These are phyloP conservation scores for Hypanus sabinus DNA, from an alignment of 2,113 vertebrate species.

Conservation along the genomic window DNA sequence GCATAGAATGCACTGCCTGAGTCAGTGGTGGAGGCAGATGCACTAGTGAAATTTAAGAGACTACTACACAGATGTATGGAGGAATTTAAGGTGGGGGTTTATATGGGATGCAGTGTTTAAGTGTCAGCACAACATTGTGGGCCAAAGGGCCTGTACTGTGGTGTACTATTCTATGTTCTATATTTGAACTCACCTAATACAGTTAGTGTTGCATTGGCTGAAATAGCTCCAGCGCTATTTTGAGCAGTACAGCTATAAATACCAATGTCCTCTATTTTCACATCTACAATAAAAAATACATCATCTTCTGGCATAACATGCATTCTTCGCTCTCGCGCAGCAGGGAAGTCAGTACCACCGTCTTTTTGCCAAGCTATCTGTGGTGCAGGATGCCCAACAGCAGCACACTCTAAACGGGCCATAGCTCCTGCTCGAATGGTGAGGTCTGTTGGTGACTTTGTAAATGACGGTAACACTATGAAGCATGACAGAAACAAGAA, in stretches of 20 bases:
- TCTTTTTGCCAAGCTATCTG: constrained; percentile 98
- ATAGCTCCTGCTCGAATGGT: constrained; percentile 80
- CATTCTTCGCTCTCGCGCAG: constrained; percentile 87
- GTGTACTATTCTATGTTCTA: too few species aligned
- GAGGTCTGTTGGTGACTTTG: constrained; percentile 88
- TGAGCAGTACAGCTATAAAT: constrained; percentile 95
- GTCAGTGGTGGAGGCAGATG: too few species aligned
- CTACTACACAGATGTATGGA: too few species aligned
- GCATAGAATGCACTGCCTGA: too few species aligned
- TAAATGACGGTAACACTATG: constrained; percentile 87
- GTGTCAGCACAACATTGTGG: too few species aligned
- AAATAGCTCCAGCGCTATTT: constrained; percentile 84
- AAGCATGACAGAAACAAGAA: constrained; percentile 37
- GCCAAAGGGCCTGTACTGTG: too few species aligned
- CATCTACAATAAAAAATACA: constrained; percentile 91
- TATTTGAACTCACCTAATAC: constrained; percentile 71
- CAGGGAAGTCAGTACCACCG: constrained; percentile 89
- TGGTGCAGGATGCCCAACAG: constrained; percentile 76
- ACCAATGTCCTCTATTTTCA: constrained; percentile 82
- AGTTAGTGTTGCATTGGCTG: constrained; percentile 84
- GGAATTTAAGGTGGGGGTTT: too few species aligned
- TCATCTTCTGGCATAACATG: constrained; percentile 97
- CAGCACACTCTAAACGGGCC: constrained; percentile 84
- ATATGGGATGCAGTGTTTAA: too few species aligned
- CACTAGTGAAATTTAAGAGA: too few species aligned